Conservation (phyloP, 2,888 invertebrate genomes). For the Andrena chrysosceles region DNA sequence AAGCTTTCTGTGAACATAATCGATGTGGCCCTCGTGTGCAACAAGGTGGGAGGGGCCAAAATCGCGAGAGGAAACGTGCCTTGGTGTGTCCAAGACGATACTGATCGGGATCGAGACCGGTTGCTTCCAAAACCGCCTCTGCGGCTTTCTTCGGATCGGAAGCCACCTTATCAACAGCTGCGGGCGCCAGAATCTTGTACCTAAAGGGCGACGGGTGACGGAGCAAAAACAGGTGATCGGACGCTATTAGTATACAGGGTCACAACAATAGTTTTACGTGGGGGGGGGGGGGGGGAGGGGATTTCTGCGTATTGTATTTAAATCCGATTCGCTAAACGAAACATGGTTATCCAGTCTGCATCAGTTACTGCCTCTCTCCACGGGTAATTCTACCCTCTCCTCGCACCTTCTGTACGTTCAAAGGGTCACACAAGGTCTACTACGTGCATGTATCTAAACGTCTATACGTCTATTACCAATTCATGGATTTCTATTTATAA, state of each 20-base stretch:
- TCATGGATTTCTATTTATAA: constrained; percentile 1
- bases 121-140: constrained; percentile 92
- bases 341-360: constrained; percentile 17
- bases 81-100: constrained; percentile 99
- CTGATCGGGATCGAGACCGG: constrained; percentile 95
- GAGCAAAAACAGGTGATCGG: constrained; percentile 47
- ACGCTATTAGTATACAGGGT: constrained; percentile 37
- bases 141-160: constrained; percentile 94
- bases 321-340: not conserved
- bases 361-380: constrained; percentile 24
- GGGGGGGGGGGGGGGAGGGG: not conserved
- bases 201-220: constrained; percentile 86
- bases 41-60: constrained; percentile 3
- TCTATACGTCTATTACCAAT: not conserved
- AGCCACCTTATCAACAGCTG: constrained; percentile 90
- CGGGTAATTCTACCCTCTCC: too few relatives aligned
- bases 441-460: not conserved
- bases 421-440: constrained; percentile 15
- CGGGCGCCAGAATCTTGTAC: constrained; percentile 99
- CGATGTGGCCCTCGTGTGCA: constrained; percentile 6
- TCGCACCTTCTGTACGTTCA: not conserved
- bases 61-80: constrained; percentile 89
- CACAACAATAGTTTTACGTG: not conserved
- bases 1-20: constrained; percentile 31
- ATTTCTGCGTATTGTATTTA: not conserved